Conservation (phyloP, 2,797 vertebrate species). For the Molossus molossus region DNA sequence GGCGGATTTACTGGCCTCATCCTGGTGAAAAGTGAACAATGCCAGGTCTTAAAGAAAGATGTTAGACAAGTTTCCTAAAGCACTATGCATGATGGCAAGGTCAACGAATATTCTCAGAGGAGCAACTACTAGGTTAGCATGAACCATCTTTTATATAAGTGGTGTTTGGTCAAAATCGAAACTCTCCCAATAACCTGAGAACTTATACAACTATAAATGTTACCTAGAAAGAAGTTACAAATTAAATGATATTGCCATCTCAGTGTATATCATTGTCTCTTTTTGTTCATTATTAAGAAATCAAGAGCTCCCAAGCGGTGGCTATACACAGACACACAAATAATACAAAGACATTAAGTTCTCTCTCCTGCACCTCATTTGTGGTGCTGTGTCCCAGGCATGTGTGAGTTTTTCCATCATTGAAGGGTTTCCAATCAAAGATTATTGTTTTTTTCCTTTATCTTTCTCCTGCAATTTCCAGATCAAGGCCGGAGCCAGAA, state of each 20-base stretch:
- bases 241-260: background rate
- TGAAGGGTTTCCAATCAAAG: background rate
- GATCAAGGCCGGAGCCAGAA: background rate
- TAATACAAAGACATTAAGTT: background rate
- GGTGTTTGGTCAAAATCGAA: background rate
- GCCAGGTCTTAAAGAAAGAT: background rate
- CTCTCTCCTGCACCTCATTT: background rate
- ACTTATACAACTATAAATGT: background rate
- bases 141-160: background rate
- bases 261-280: accelerated
- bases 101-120: background rate
- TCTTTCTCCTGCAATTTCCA: constrained; percentile 45
- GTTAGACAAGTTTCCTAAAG: background rate
- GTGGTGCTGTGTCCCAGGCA: accelerated
- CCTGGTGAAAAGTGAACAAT: background rate
- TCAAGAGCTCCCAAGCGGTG: accelerated
- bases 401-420: background rate
- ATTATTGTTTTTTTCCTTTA: background rate
- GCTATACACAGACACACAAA: background rate
- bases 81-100: background rate
- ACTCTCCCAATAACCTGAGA: constrained; percentile 47
- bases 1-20: background rate
- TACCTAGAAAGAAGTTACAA: background rate
- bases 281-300: constrained; percentile 27
- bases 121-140: constrained; percentile 16